Conservation (phyloP, 2,113 vertebrate genomes). For the Protobothrops flavoviridis region DNA sequence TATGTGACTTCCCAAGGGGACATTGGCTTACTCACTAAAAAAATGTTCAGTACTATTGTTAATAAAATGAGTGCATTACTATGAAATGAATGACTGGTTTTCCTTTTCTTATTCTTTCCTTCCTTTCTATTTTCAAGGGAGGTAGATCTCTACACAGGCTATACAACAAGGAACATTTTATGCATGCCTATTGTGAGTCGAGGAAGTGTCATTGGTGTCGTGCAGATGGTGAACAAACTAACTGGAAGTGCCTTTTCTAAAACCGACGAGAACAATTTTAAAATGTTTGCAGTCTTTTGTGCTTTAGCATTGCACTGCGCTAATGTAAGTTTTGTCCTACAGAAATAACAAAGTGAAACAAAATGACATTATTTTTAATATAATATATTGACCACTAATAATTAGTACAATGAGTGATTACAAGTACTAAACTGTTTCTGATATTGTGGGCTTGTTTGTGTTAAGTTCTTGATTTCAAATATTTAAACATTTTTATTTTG, state of each 20-base stretch:
- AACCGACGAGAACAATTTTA: constrained; percentile 99
- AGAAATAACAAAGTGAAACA: background rate
- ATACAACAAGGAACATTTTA: constrained; percentile 96
- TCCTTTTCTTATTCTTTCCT: background rate
- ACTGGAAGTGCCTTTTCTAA: constrained; percentile 99
- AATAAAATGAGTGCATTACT: constrained; percentile 15
- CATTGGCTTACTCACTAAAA: background rate
- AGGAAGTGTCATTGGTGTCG: constrained; percentile 94
- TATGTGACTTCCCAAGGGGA: background rate
- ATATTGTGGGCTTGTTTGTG: background rate
- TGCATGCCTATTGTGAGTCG: constrained; percentile 99
- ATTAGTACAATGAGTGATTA: constrained; percentile 1
- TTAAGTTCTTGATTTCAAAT: background rate
- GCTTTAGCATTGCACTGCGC: constrained; percentile 99
- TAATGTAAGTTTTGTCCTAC: constrained; percentile 82
- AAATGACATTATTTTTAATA: background rate
- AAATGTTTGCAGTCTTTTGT: constrained; percentile 99
- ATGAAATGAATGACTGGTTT: background rate
- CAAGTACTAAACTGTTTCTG: constrained; percentile 7
- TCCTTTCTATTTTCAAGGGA: constrained; percentile 75
- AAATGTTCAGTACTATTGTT: background rate
- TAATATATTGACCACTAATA: constrained; percentile 8
- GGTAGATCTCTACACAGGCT: constrained; percentile 97
- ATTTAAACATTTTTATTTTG: background rate
- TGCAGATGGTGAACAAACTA: constrained; percentile 99